Percentiles rank a stretch among this genome's conserved stretches.
These are phyloP conservation scores for Mamestra configurata DNA, from an alignment of 1,140 invertebrate genomes.

Conservation along the genomic window DNA sequence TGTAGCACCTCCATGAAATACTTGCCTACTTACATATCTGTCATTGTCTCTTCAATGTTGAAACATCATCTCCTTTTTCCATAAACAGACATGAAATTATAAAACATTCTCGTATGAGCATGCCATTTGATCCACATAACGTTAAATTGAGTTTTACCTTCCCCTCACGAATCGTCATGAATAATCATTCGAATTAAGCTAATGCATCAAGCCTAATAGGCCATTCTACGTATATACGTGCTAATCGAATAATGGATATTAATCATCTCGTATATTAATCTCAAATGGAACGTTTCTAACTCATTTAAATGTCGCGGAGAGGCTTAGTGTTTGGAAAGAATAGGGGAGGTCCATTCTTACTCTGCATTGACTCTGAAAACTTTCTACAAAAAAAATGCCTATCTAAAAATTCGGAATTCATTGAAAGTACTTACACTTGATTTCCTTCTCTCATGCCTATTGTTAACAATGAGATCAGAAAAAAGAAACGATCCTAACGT, in stretches of 20 bases:
- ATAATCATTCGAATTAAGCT: conserved; percentile 50
- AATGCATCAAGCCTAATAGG: conserved; percentile 47
- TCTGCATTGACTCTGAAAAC: no score
- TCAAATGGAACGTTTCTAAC: conserved; percentile 12
- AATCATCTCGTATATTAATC: conserved; percentile 34
- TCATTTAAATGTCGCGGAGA: not conserved
- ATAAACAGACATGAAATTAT: not conserved
- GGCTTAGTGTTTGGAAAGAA: no score
- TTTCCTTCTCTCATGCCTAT: no score
- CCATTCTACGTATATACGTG: conserved; percentile 20
- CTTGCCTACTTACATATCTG: no score
- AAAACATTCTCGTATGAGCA: conserved; percentile 1
- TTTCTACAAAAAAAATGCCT: no score
- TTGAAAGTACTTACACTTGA: no score
- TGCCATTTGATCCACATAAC: not conserved
- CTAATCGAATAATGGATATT: conserved; percentile 49
- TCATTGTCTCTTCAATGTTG: not conserved
- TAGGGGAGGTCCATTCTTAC: not conserved
- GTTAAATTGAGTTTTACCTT: conserved; percentile 11
- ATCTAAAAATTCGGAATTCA: no score
- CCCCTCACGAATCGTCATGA: conserved; percentile 35
- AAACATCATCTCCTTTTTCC: conserved; percentile 13
- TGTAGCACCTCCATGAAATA: not conserved
- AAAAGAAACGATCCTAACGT: no score
- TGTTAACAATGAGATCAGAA: no score